Percentiles rank a stretch among this genome's conserved stretches.
Conservation (phyloP, 2,113 vertebrate species). For the Chloebia gouldiae region DNA sequence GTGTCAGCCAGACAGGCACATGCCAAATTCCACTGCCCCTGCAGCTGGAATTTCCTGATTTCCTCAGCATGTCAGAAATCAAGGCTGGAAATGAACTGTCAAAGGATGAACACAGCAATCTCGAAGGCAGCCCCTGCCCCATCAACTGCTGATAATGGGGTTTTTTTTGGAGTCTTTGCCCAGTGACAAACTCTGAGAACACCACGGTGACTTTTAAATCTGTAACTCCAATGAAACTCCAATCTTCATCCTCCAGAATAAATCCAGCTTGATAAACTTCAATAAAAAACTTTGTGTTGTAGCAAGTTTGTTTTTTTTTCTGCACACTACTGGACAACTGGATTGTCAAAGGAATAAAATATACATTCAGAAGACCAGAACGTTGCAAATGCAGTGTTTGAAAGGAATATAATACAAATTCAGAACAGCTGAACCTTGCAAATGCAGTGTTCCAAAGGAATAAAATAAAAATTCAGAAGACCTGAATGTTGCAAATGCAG, state of each 20-base stretch:
- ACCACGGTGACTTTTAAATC: not conserved
- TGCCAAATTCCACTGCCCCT: slow-evolving; percentile 14
- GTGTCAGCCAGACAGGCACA: not conserved
- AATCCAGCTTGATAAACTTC: not conserved
- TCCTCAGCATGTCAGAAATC: not conserved
- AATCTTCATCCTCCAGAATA: not conserved
- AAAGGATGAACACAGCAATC: not conserved
- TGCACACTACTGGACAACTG: not conserved
- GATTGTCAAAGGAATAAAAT: not conserved
- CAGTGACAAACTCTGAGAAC: not conserved
- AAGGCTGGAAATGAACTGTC: not conserved
- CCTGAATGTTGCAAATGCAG: not conserved
- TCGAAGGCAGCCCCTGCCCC: not conserved
- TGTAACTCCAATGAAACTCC: not conserved
- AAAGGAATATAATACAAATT: not conserved
- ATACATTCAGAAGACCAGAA: not conserved
- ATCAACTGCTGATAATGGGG: not conserved
- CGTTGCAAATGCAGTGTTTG: not conserved
- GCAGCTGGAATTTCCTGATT: slow-evolving; percentile 37
- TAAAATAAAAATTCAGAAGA: not conserved
- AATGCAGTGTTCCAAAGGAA: not conserved
- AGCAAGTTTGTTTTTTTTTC: not conserved
- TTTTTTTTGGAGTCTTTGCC: not conserved
- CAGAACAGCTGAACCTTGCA: not conserved
- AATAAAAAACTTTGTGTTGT: not conserved